Conservation (phyloP, 2,113 vertebrate species). For the Narcine bancroftii region DNA sequence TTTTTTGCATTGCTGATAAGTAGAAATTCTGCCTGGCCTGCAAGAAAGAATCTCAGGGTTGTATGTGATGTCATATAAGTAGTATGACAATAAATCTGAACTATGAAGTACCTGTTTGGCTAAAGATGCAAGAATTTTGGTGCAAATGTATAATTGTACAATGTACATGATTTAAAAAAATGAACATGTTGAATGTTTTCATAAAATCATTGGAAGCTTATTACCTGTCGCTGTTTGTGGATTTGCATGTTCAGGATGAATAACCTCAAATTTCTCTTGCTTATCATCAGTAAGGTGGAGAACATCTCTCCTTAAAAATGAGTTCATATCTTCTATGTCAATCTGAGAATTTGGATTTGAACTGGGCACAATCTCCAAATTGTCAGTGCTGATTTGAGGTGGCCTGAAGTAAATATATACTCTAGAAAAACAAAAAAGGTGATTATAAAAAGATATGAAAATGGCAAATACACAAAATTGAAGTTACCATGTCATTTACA, state of each 20-base stretch:
- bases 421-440: conserved; percentile 45
- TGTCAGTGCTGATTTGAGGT: conserved; percentile 39
- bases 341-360: conserved; percentile 58
- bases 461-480: background rate
- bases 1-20: no score
- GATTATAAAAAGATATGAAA: background rate
- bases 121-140: no score
- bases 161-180: no score
- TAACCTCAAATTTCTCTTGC: conserved; percentile 9
- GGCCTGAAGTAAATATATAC: conserved; percentile 40
- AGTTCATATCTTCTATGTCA: conserved; percentile 42
- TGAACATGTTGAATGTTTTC: no score
- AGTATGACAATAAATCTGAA: no score
- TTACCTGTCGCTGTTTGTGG: conserved; percentile 25
- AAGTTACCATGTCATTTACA: background rate
- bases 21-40: no score
- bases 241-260: background rate
- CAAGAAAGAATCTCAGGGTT: no score
- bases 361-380: conserved; percentile 57
- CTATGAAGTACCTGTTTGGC: no score
- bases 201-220: background rate
- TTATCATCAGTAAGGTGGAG: background rate
- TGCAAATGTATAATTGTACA: no score
- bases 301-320: background rate
- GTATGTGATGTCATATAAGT: no score